phyloP scores from a whole-genome alignment of 37 sponge, comb jelly and placozoan genomes.

The Cliona cf. orientalis region DNA sequence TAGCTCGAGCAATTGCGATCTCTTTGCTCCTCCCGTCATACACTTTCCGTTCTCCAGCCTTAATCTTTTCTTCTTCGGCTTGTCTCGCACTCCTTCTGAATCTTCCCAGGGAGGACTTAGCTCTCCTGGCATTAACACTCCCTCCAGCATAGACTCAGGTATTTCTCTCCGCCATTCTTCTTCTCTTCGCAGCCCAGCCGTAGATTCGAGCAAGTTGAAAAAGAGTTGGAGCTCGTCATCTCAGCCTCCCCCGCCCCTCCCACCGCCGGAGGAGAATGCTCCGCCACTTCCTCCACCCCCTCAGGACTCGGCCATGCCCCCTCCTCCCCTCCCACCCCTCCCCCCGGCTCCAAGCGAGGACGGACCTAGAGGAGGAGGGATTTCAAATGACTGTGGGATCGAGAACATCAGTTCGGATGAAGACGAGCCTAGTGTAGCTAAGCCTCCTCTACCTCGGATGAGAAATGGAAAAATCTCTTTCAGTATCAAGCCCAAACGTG shows the following conservation, averaged over 20 bases:
- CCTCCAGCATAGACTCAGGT: conserved; percentile 66
- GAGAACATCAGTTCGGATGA: conserved; percentile 74
- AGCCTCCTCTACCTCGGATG: too few relatives aligned
- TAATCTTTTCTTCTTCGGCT: background rate
- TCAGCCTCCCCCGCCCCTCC: conserved; percentile 26
- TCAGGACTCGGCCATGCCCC: conserved; percentile 5
- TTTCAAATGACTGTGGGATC: conserved; percentile 14
- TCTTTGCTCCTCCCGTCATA: background rate
- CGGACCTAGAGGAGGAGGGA: background rate
- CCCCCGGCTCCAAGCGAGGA: conserved; percentile 14
- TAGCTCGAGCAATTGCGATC: too few relatives aligned
- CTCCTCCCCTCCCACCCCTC: conserved; percentile 36
- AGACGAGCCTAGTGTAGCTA: too few relatives aligned
- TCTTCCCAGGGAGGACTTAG: background rate
- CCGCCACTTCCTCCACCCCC: conserved; percentile 59
- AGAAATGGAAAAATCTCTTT: too few relatives aligned
- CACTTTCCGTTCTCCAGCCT: conserved; percentile 30
- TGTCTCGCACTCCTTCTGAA: too few relatives aligned
- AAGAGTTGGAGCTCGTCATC: too few relatives aligned
- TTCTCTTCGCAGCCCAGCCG: conserved; percentile 1
- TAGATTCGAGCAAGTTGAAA: background rate
- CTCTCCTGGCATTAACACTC: conserved; percentile 13
- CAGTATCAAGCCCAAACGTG: too few relatives aligned
- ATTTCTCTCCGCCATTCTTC: too few relatives aligned
- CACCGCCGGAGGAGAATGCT: conserved; percentile 43